Evolutionary conservation across 2,888 invertebrate species (phyloP), one percentile per base, ranked within the genome.

Genomic region (Dysmachus trigonus): DNA sequence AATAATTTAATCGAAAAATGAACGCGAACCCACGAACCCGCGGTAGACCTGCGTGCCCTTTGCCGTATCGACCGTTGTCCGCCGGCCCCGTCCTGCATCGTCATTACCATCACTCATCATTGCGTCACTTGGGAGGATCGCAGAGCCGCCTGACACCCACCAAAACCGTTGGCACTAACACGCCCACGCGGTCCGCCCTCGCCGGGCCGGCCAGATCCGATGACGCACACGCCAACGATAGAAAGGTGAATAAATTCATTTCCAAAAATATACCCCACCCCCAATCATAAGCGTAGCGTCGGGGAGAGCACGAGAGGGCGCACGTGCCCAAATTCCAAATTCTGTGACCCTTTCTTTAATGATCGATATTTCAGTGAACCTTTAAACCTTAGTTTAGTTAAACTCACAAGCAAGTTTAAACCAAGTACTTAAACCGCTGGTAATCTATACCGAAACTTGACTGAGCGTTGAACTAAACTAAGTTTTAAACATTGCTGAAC

Each of bases 81-180:
- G 92, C 92, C 88, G 92, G 92, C 89, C 92, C 92, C 89, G 90
- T 92, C 88, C 89, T 92, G 87, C 91, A 92, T 91, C 92, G 92
- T 87, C 90, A 92, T 89, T 86, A 88, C 77, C 87, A 88, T 87
- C 90, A 90, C 88, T 89, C 90, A 90, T 91, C 91, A 89, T 89
- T 91, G 89, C 91, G 92, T 88, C 92, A 92, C 89, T 89, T 92
- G 89, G 91, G 91, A 89, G 91, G 90, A 89, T 89, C 89, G 85
- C 89, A 89, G 77, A 88, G 88, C 87, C 89, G 89, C 87, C 88
- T 89, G 87, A 88, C 89, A 88, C 89, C 89, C 82, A 89, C 89
- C 15, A 89, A 89, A 88, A 88, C 88, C 8, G 88, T 89, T 81
- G 89, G 89, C 74, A 89, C 89, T 38, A 89, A 89, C 86, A 89